Conservation (phyloP, 1,140 invertebrate species). For the Caenorhabditis latens region DNA sequence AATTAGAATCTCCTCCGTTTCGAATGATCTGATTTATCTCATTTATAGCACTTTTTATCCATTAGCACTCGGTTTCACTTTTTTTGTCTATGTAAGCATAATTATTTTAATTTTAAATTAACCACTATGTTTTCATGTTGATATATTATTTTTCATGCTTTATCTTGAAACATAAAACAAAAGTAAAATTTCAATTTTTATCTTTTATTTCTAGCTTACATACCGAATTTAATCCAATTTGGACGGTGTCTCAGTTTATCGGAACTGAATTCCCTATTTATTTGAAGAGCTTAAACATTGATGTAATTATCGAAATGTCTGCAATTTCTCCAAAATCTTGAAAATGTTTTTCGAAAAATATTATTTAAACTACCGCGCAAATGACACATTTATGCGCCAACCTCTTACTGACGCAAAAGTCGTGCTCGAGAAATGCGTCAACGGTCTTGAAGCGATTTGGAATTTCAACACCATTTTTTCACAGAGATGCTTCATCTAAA, state of each 20-base stretch:
- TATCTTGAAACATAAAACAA: neutral
- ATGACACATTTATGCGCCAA: neutral
- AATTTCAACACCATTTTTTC: no score
- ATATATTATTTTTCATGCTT: neutral
- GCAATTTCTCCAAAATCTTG: no score
- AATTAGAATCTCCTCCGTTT: neutral
- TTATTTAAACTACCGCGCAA: neutral
- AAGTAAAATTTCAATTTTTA: no score
- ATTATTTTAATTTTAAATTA: neutral
- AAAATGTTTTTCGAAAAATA: neutral
- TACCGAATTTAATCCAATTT: no score
- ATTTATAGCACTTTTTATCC: neutral
- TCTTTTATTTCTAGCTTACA: no score
- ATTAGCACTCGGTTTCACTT: conserved; percentile 21
- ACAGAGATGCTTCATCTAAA: neutral
- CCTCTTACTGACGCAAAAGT: neutral
- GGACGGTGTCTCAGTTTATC: no score
- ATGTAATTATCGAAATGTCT: no score
- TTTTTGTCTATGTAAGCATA: neutral
- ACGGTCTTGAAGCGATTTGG: conserved; percentile 5
- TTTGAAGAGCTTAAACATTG: no score
- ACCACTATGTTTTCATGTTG: neutral
- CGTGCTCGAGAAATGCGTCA: neutral
- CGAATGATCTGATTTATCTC: neutral
- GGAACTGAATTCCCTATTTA: no score